Percentiles rank a stretch among this genome's conserved stretches.
phyloP scores from a whole-genome alignment of 2,888 invertebrate species.

The Pseudoips prasinana region DNA sequence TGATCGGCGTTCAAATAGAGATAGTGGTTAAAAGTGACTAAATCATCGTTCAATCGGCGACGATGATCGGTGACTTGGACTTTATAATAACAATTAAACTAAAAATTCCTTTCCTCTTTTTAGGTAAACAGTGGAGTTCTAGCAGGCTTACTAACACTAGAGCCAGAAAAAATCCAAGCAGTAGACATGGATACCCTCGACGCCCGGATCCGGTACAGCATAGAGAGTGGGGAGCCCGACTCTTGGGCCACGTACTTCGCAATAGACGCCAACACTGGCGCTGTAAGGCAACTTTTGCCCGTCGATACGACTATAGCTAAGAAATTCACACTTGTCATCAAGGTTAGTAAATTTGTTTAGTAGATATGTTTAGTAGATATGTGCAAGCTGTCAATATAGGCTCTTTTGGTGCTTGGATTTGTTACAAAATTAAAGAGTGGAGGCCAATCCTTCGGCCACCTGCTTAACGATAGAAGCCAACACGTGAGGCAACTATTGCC shows the following conservation, averaged over 20 bases:
- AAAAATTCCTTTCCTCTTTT: no score
- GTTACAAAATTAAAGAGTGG: conserved; percentile 91
- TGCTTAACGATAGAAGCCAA: conserved; percentile 92
- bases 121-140: conserved; percentile 91
- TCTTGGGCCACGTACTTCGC: conserved; percentile 91
- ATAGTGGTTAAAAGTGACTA: no score
- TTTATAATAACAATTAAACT: no score
- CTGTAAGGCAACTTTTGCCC: conserved; percentile 89
- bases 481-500: conserved; percentile 90
- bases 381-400: conserved; percentile 96
- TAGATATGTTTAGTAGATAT: not conserved
- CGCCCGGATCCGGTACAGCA: conserved; percentile 90
- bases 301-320: conserved; percentile 91
- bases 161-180: conserved; percentile 94
- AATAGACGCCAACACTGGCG: conserved; percentile 90
- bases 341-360: conserved; percentile 71
- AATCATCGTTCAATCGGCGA: no score
- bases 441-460: conserved; percentile 87
- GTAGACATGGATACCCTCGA: conserved; percentile 95
- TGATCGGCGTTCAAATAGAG: no score
- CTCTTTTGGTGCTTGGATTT: conserved; percentile 91
- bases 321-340: conserved; percentile 90
- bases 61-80: no score
- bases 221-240: conserved; percentile 90
- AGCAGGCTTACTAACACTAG: conserved; percentile 90